Conservation (phyloP, 1,140 invertebrate genomes). For the Cyclina sinensis region DNA sequence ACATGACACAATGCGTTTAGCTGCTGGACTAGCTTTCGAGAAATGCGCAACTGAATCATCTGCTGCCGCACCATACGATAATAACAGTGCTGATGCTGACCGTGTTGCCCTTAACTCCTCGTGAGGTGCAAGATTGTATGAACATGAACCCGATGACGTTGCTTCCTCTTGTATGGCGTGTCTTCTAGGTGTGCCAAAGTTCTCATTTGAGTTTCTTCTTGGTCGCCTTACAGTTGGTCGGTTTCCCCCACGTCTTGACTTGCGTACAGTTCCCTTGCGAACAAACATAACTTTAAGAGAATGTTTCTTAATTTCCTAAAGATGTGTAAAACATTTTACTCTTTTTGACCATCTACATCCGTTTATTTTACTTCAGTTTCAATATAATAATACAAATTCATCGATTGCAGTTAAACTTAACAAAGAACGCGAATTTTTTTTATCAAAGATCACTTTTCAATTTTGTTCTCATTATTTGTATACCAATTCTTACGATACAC, state of each 20-base stretch:
- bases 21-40: background rate
- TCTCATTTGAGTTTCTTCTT: background rate
- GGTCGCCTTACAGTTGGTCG: background rate
- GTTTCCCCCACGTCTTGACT: background rate
- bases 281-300: slow-evolving; percentile 20
- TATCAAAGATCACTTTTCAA: no score
- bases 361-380: no score
- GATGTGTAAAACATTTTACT: background rate
- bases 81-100: background rate
- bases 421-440: no score
- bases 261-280: slow-evolving; percentile 25
- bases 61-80: background rate
- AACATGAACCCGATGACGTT: background rate
- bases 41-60: background rate
- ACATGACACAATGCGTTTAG: background rate
- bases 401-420: no score
- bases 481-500: no score
- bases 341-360: no score
- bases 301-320: background rate
- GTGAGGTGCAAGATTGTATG: background rate
- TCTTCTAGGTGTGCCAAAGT: background rate
- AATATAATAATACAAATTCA: no score
- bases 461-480: no score
- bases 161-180: background rate
- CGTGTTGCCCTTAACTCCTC: background rate